Percentiles rank a stretch among this genome's conserved stretches.
phyloP scores from a whole-genome alignment of 1,140 invertebrate species.

The Eumaeus atala region DNA sequence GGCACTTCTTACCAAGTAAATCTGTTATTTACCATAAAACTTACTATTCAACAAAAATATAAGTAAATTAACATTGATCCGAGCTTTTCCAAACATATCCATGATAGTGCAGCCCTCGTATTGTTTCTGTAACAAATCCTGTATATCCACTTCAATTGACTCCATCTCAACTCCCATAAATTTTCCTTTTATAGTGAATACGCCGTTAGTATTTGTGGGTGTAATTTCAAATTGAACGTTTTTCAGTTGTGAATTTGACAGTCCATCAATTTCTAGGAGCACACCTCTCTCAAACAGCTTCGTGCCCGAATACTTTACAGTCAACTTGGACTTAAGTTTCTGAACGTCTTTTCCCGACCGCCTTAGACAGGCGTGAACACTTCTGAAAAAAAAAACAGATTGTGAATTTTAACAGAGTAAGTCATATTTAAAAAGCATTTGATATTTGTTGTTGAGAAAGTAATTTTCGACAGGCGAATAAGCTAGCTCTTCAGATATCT shows the following conservation, averaged over 20 bases:
- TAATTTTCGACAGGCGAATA: no score
- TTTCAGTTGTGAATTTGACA: constrained; percentile 81
- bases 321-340: constrained; percentile 77
- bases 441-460: no score
- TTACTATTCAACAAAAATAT: constrained; percentile 86
- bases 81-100: constrained; percentile 87
- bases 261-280: constrained; percentile 82
- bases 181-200: constrained; percentile 84
- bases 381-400: constrained; percentile 55
- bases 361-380: constrained; percentile 71
- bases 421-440: background rate
- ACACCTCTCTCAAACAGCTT: constrained; percentile 85
- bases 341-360: constrained; percentile 71
- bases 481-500: no score
- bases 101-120: constrained; percentile 86
- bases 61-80: constrained; percentile 86
- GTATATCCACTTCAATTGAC: constrained; percentile 83
- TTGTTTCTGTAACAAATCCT: constrained; percentile 85
- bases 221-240: constrained; percentile 87
- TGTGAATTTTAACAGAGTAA: background rate
- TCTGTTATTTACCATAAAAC: constrained; percentile 80
- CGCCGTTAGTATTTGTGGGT: constrained; percentile 79
- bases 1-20: no score
- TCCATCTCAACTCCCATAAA: constrained; percentile 89
- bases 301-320: constrained; percentile 82